Conservation (phyloP, 1,140 invertebrate genomes). For the Rhynchophorus ferrugineus region DNA sequence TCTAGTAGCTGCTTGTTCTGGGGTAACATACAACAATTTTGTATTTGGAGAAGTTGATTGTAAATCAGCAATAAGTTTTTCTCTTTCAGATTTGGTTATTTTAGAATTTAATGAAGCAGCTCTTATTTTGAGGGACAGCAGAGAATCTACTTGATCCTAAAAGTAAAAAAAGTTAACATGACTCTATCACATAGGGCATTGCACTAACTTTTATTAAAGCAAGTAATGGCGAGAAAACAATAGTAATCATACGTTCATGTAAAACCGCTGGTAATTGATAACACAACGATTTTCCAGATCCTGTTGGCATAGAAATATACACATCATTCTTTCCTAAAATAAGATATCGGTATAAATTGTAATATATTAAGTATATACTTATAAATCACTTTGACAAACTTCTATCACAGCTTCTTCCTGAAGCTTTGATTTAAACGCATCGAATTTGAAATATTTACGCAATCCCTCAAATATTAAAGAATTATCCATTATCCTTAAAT, state of each 20-base stretch:
- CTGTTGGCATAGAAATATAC: constrained; percentile 86
- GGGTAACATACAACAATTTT: constrained; percentile 83
- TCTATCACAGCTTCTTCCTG: constrained; percentile 34
- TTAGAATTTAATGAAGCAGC: constrained; percentile 87
- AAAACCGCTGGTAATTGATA: constrained; percentile 85
- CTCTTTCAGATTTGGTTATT: constrained; percentile 63
- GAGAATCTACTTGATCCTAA: constrained; percentile 66
- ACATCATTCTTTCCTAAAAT: constrained; percentile 63
- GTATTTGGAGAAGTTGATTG: constrained; percentile 53
- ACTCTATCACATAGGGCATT: no score
- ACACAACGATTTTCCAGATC: constrained; percentile 92
- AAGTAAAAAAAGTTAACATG: constrained; percentile 18
- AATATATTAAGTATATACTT: constrained; percentile 5
- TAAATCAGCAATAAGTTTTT: constrained; percentile 66
- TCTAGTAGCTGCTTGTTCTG: constrained; percentile 77
- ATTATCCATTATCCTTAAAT: constrained; percentile 26
- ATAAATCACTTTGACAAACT: constrained; percentile 32
- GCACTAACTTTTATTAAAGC: constrained; percentile 68
- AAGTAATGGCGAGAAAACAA: constrained; percentile 88
- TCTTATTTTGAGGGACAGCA: constrained; percentile 59
- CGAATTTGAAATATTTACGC: constrained; percentile 35
- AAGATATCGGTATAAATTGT: constrained; percentile 19
- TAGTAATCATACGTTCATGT: constrained; percentile 62
- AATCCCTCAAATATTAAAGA: constrained; percentile 25
- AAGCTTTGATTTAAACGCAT: constrained; percentile 35